Evolutionary conservation across 2,113 vertebrate species (phyloP), one percentile per base, ranked within the genome.

Genomic region (Myrmecophaga tridactyla): DNA sequence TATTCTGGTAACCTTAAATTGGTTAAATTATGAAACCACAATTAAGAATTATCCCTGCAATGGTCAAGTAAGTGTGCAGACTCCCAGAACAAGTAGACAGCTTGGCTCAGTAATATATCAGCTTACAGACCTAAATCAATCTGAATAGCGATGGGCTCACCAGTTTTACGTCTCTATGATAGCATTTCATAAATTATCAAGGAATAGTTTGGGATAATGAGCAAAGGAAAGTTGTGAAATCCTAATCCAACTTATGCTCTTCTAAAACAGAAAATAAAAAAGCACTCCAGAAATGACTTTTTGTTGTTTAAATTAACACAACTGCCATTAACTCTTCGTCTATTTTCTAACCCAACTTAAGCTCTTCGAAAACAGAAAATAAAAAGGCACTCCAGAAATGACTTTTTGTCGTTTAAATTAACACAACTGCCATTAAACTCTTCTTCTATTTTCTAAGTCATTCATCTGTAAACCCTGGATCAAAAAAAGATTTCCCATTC

Each of bases 1-100:
- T 96, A 94, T 94, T 90, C 96, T 78, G 67, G 69, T 95, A 85
- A 89, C 85, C 87, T 90, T 94, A 94, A 88, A 86, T 94, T 78
- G 90, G 62, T 67, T 90, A 84, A 94, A 92, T 97, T 94, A 94
- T 96, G 83, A 94, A 94, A 92, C 43, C 63, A 89, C 53, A 90
- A 93, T 94, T 96, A 93, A 89, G 62, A 92, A 82, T 92, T 95
- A 95, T 67, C 89, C 67, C 75, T 43, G 56, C 23, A 39, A 77
- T 84, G 81, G 72, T 58, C 27, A 92, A 81, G 11, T 67, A 73
- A 27, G 62, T 48, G 6, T 7, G 80, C 60, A 89, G 72, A 84
- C n/a, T 31, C 36, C 77, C 81, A 63, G 86, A 63, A 83, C 43
- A 94, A 82, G 29, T 36, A 77, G 80, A 84, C 69, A 89, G 13